Conservation (phyloP, 2,888 invertebrate genomes). For the Dryococelus australis region DNA sequence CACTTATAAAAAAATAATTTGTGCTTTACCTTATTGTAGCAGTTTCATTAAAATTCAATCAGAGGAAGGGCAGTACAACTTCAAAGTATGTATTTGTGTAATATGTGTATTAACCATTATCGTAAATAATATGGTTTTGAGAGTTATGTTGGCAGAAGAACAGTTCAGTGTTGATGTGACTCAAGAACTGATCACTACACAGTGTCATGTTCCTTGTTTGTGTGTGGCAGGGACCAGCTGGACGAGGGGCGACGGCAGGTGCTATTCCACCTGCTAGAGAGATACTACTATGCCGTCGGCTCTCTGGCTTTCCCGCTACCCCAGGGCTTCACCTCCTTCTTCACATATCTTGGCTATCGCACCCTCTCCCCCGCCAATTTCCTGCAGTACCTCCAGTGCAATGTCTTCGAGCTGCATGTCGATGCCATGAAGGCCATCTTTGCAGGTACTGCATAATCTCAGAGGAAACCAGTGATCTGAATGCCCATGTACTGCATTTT, state of each 20-base stretch:
- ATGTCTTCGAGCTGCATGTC: conserved; percentile 86
- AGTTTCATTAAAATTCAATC: too few relatives aligned
- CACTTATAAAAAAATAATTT: too few relatives aligned
- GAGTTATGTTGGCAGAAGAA: not conserved
- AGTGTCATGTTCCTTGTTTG: conserved; percentile 4
- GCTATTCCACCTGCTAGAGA: conserved; percentile 80
- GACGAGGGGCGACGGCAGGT: conserved; percentile 73
- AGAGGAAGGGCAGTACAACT: too few relatives aligned
- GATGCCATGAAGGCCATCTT: conserved; percentile 87
- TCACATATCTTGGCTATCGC: conserved; percentile 84
- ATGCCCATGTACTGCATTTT: too few relatives aligned
- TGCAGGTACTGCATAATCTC: conserved; percentile 64
- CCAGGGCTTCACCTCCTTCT: conserved; percentile 88
- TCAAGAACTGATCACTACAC: not conserved
- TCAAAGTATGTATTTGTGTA: too few relatives aligned
- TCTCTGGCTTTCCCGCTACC: conserved; percentile 83
- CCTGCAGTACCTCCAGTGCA: conserved; percentile 82
- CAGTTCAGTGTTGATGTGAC: not conserved
- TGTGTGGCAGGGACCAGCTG: conserved; percentile 73
- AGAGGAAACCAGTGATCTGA: too few relatives aligned
- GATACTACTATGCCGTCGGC: conserved; percentile 81
- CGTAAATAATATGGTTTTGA: not conserved
- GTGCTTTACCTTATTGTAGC: too few relatives aligned
- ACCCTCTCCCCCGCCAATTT: conserved; percentile 80
- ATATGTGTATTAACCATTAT: too few relatives aligned